A percentile compares a stretch with the other conserved stretches of the same genome.
Evolutionary conservation across 2,888 invertebrate species (phyloP).

Genomic region (Horisme vitalbata): DNA sequence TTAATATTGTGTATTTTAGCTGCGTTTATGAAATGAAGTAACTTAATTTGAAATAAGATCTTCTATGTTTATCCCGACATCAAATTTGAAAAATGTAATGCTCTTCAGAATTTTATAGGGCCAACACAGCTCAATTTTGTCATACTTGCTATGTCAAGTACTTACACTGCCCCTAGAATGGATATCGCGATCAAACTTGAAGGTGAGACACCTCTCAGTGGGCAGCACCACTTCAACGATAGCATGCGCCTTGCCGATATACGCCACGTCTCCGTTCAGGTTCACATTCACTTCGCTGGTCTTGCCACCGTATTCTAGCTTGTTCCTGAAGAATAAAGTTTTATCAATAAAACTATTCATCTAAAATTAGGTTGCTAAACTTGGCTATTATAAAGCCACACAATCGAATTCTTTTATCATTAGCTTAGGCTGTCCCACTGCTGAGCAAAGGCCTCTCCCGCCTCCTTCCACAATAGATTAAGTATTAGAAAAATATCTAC

Average conservation of each 20-base stretch:
- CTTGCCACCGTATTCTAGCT: slow-evolving; percentile 66
- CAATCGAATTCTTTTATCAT: too few relatives aligned
- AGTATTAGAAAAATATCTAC: too few relatives aligned
- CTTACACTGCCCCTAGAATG: slow-evolving; percentile 16
- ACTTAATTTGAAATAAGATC: too few relatives aligned
- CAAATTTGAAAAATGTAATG: too few relatives aligned
- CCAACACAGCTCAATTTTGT: background rate
- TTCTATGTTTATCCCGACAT: too few relatives aligned
- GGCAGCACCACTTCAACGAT: slow-evolving; percentile 71
- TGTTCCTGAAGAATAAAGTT: slow-evolving; percentile 60
- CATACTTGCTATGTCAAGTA: background rate
- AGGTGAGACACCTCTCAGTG: slow-evolving; percentile 62
- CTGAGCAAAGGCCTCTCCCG: too few relatives aligned
- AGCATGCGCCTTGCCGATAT: slow-evolving; percentile 53
- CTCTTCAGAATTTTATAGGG: background rate
- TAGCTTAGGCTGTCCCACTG: too few relatives aligned
- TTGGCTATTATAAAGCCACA: too few relatives aligned
- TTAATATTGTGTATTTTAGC: too few relatives aligned
- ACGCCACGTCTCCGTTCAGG: slow-evolving; percentile 43
- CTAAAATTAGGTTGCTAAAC: too few relatives aligned
- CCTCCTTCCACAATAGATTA: too few relatives aligned
- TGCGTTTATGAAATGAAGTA: too few relatives aligned
- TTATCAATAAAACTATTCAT: background rate
- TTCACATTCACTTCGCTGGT: slow-evolving; percentile 64
- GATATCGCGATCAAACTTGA: slow-evolving; percentile 63